phyloP scores from a whole-genome alignment of 2,888 invertebrate genomes.

The Elegia similella region DNA sequence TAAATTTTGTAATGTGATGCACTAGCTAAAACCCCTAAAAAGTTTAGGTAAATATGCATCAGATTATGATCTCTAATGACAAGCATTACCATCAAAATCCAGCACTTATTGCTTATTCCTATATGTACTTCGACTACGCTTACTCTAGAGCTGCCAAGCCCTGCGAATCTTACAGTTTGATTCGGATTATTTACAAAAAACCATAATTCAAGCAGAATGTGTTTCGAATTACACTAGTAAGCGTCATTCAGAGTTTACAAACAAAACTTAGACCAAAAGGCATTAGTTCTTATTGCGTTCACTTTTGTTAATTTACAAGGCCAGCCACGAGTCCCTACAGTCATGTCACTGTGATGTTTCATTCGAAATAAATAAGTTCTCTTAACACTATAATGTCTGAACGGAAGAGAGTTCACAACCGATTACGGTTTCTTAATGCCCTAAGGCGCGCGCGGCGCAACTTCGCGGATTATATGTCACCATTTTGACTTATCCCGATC shows the following conservation, averaged over 20 bases:
- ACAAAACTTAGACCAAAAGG: constrained; percentile 49
- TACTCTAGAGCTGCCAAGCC: constrained; percentile 28
- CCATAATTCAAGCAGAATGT: constrained; percentile 32
- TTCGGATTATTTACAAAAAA: constrained; percentile 28
- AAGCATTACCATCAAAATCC: constrained; percentile 58
- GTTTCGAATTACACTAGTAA: constrained; percentile 61
- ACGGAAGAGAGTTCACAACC: constrained; percentile 78
- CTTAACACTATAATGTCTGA: constrained; percentile 77
- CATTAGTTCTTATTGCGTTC: constrained; percentile 45
- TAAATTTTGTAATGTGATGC: no score
- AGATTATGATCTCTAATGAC: no score
- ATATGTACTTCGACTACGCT: constrained; percentile 53
- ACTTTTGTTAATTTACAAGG: constrained; percentile 47
- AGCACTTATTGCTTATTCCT: constrained; percentile 69
- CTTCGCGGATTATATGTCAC: constrained; percentile 77
- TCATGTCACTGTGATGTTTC: constrained; percentile 69
- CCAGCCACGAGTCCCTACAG: constrained; percentile 32
- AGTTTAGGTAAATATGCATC: no score
- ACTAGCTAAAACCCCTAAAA: no score
- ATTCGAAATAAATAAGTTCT: constrained; percentile 73
- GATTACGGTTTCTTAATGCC: constrained; percentile 75
- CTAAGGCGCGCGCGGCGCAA: constrained; percentile 77
- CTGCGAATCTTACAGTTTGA: constrained; percentile 19
- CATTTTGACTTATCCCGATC: constrained; percentile 79
- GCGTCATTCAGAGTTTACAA: constrained; percentile 54